Evolutionary conservation across 2,888 invertebrate genomes (phyloP).

Genomic region (Melieria omissa): DNA sequence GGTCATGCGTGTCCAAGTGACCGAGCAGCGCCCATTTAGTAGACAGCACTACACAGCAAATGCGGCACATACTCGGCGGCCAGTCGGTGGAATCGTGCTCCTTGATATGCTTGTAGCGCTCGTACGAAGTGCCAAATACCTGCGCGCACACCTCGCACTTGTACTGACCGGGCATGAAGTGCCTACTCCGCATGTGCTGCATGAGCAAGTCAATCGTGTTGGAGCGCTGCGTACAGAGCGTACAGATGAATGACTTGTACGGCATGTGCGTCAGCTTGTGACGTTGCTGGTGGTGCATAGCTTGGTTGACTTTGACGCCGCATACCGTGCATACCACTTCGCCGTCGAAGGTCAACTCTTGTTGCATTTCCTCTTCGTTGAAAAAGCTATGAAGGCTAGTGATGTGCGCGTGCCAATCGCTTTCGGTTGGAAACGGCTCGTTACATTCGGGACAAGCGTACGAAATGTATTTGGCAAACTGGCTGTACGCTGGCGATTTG

Average conservation of each 20-base stretch:
- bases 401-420: conserved; percentile 40
- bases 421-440: conserved; percentile 29
- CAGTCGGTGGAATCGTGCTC: conserved; percentile 37
- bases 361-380: conserved; percentile 25
- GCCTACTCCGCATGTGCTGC: conserved; percentile 38
- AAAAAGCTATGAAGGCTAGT: conserved; percentile 39
- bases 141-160: conserved; percentile 37
- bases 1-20: conserved; percentile 36
- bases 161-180: conserved; percentile 36
- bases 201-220: conserved; percentile 32
- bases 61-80: conserved; percentile 37
- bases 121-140: conserved; percentile 26
- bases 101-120: conserved; percentile 38
- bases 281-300: conserved; percentile 20
- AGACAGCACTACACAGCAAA: conserved; percentile 33
- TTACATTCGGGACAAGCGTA: conserved; percentile 46
- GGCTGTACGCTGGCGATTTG: no score
- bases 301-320: conserved; percentile 11
- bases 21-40: neutral
- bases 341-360: conserved; percentile 22
- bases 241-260: conserved; percentile 41
- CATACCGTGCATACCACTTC: conserved; percentile 37
- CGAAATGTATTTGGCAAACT: conserved; percentile 24
- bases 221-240: conserved; percentile 34
- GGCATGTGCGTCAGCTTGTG: conserved; percentile 44